Evolutionary conservation across 1,140 invertebrate species (phyloP), one percentile per base, ranked within the genome.

Genomic region (Micrasema minimum): DNA sequence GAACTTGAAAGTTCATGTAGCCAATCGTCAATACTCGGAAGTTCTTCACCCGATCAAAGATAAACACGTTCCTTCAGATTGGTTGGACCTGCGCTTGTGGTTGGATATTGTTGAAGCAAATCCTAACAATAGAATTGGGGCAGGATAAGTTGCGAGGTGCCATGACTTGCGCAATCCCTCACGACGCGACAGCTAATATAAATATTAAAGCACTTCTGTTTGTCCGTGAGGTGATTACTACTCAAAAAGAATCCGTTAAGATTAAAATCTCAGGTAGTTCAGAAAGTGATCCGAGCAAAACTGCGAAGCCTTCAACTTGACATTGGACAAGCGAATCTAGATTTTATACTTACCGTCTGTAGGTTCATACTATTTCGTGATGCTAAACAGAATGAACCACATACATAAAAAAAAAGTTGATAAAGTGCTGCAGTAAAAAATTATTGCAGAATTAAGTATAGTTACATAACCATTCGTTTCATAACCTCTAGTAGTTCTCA

Each of bases 151-250:
- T 37, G 55, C 37, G 37, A 59, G 55, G 9, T 41, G 20, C 55
- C 35, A 22, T 59, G 55, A 59, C 55, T 59, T 59, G 55, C 37
- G 18, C 55, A 59, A 59, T 59, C 55, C 55, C 20, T 7, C 37
- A 59, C 11, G 37, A n/a, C 12, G 37, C 43, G 43, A 22, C 18
- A 31, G 26, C 50, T 53, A 26, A 53, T 31, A 23, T 22, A 59
- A 59, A 59, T 59, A 38, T 38, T 20, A 41, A 57, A 59, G 7
- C 55, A 59, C 55, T 59, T 59, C 55, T 59, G 55, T 59, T 22
- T 38, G 55, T 59, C 22, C 18, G 35, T 9, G 31, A 9, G 35
- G 53, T 59, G 53, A 59, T 38, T 59, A 31, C 37, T 38, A 53
- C 23, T 53, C n/a, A 26, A 53, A 53, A 59, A 59, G 4, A 59